Evolutionary conservation across 2,113 vertebrate genomes (phyloP).

Genomic region (Tamias sibiricus): DNA sequence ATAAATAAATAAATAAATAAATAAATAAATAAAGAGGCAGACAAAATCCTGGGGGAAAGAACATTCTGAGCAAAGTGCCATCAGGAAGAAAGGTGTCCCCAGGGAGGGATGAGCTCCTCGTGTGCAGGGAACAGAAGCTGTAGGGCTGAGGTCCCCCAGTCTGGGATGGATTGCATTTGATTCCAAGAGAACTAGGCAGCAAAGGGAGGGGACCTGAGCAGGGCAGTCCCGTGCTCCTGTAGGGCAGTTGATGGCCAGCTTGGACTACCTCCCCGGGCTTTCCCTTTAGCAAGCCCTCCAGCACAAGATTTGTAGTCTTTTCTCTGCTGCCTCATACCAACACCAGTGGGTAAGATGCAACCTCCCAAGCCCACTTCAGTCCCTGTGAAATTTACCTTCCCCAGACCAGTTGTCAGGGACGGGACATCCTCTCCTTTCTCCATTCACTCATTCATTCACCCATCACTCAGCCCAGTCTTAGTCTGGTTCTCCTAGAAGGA

Average conservation of each 20-base stretch:
- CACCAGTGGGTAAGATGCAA: background rate
- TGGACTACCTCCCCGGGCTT: background rate
- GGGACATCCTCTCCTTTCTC: background rate
- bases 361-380: background rate
- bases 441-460: background rate
- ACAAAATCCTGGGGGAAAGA: background rate
- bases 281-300: background rate
- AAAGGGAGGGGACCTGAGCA: background rate
- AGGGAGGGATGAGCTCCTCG: background rate
- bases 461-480: background rate
- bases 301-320: background rate
- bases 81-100: background rate
- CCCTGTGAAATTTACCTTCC: background rate
- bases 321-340: background rate
- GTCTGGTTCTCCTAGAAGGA: background rate
- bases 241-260: background rate
- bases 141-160: background rate
- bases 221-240: background rate
- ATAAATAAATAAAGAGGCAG: background rate
- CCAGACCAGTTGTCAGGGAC: background rate
- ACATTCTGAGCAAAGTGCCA: background rate
- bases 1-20: no score
- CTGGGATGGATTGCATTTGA: background rate
- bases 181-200: background rate
- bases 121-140: background rate